These are phyloP conservation scores for Alitta virens DNA, from an alignment of 2,888 invertebrate genomes.

Conservation along the genomic window DNA sequence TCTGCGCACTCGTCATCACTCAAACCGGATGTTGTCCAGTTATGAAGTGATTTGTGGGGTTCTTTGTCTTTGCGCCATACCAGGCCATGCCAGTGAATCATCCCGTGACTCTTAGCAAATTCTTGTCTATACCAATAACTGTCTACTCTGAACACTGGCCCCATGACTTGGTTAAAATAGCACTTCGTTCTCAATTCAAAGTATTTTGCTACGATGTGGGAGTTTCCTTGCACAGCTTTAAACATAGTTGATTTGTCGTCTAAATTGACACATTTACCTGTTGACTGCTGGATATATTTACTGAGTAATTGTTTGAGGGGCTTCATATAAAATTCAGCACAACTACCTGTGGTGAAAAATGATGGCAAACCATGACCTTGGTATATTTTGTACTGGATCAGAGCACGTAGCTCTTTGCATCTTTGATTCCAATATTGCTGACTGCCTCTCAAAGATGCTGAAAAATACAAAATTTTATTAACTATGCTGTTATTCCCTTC, in stretches of 20 bases:
- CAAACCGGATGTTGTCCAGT: background rate
- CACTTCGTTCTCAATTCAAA: no score
- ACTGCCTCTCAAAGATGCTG: background rate
- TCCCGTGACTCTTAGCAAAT: background rate
- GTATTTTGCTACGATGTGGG: no score
- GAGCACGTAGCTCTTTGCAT: constrained; percentile 19
- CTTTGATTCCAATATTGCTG: constrained; percentile 6
- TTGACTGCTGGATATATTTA: background rate
- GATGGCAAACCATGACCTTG: constrained; percentile 26
- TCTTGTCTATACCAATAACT: constrained; percentile 7
- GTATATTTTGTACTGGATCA: constrained; percentile 30
- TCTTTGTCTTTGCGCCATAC: constrained; percentile 1
- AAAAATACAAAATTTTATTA: background rate
- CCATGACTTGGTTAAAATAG: no score
- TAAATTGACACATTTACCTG: no score
- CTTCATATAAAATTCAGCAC: constrained; percentile 23
- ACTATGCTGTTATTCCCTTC: no score
- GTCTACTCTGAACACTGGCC: no score
- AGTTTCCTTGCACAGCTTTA: no score
- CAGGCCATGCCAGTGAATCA: constrained; percentile 11
- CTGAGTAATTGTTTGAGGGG: constrained; percentile 15
- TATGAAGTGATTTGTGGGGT: constrained; percentile 25
- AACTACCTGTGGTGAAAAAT: constrained; percentile 26
- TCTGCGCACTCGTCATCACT: no score
- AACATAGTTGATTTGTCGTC: no score